Evolutionary conservation across 2,888 invertebrate species (phyloP), one percentile per base, ranked within the genome.

Genomic region (Pollenia amentaria): DNA sequence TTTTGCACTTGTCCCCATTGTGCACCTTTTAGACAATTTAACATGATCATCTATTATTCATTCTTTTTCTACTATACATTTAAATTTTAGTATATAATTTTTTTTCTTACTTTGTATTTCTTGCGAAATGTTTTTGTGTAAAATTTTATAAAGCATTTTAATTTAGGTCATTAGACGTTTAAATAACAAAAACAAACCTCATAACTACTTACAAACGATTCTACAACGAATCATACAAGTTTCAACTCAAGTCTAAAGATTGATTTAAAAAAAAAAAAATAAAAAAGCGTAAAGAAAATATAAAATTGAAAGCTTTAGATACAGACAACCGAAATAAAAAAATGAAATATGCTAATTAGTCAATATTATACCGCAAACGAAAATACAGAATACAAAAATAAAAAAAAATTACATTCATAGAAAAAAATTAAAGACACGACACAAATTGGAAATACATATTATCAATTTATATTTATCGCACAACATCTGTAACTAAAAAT

Each of bases 81-180:
- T 29, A 6, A 29, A 29, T 29, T 29, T 29, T 29, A 29, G 29
- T 29, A 29, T 29, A 29, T 29, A 29, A 29, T 29, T 29, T 29
- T 29, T 29, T 18, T 18, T 29, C 4, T 38, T 51, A 38, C 48
- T 57, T 57, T n/a, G 38, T 16, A 16, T 67, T 38, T 48, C 7
- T 78, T 78, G 55, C 65, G 46, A 76, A 69, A 60, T 64, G 18
- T 29, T 29, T 67, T 29, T 84, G 42, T 78, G 42, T 53, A 57
- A 64, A 40, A 70, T 18, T 14, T 55, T 72, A 57, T 64, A 81
- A 87, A 78, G 80, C 80, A 55, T 77, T 80, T 84, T 62, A 84
- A 84, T 87, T 87, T 84, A 81, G 87, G 87, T 87, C 84, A 77
- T 87, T 87, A 87, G 80, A 87, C 87, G 77, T 77, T 87, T 77